Base-by-base conservation (phyloP, 2,113 vertebrate genomes). In the Cephalophus harveyi region DNA sequence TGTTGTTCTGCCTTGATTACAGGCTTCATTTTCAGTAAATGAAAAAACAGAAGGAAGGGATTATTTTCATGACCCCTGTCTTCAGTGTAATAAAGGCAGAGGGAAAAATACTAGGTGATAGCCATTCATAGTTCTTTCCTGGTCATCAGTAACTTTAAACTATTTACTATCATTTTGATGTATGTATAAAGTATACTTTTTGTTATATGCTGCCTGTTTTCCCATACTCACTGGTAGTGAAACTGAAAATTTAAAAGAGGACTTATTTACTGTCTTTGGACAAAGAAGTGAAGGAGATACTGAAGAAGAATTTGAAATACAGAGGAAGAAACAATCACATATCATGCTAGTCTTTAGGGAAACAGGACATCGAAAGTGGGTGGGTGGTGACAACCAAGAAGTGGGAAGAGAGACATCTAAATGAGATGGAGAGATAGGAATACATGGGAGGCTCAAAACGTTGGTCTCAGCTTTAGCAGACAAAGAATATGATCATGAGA, bases 1-100 rank as follows among this genome's bases (percentile, higher is more conserved):
- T 98, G 96, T 93, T 89, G 96, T 89, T 97, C 40, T 89, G 28
- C 33, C 60, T 97, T 97, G 91, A 97, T 98, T 97, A 93, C 79
- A 96, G 87, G 91, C 78, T 81, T 76, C 91, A 83, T 71, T 92
- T 94, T 97, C 33, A 90, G 76, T 93, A 94, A 78, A 79, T 82
- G 48, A 96, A 40, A 89, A 46, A 97, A 57, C 8, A 87, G 59
- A 96, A 97, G 67, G 71, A 91, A 94, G n/a, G 23, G 62, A 21
- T 40, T 86, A 8, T 86, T 97, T 87, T 95, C 82, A 95, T 96
- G 93, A 97, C 76, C 40, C 43, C 15, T 91, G 43, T 55, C 76
- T 43, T 94, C 28, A 54, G 30, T 48, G 15, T 74, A 96, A 50
- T 86, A 62, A 46, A 94, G n/a, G 6, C 67, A 81, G 19, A 59